Evolutionary conservation across 2,797 vertebrate genomes (phyloP).

Genomic region (Lepilemur septentrionalis): DNA sequence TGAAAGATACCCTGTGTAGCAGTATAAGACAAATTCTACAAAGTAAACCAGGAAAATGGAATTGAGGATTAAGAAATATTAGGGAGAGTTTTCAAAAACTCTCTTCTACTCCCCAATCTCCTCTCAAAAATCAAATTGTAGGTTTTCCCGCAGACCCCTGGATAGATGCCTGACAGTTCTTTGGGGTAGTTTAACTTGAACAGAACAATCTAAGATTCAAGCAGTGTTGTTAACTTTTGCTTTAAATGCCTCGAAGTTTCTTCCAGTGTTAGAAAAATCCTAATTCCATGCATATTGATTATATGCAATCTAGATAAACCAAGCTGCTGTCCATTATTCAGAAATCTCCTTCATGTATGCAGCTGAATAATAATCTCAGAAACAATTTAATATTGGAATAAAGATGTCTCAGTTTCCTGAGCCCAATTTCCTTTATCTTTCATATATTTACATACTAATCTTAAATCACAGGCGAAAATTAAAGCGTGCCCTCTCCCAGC

Average conservation of each 20-base stretch:
- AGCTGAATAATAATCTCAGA: background rate
- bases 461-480: constrained; percentile 28
- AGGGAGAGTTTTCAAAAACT: background rate
- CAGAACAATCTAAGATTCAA: background rate
- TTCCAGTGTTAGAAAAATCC: background rate
- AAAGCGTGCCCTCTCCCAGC: background rate
- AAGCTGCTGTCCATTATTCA: background rate
- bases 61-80: background rate
- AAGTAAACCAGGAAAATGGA: background rate
- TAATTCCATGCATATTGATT: background rate
- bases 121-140: background rate
- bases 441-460: constrained; percentile 7
- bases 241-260: constrained; percentile 1
- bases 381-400: background rate
- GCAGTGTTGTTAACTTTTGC: background rate
- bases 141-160: background rate
- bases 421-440: background rate
- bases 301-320: background rate
- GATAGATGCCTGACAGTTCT: background rate
- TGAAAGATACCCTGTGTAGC: background rate
- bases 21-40: background rate
- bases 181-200: background rate
- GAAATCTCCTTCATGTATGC: background rate
- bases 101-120: background rate
- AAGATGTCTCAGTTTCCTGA: background rate